Conservation (phyloP, 2,888 invertebrate species). For the Amblyjoppa fuscipennis region DNA sequence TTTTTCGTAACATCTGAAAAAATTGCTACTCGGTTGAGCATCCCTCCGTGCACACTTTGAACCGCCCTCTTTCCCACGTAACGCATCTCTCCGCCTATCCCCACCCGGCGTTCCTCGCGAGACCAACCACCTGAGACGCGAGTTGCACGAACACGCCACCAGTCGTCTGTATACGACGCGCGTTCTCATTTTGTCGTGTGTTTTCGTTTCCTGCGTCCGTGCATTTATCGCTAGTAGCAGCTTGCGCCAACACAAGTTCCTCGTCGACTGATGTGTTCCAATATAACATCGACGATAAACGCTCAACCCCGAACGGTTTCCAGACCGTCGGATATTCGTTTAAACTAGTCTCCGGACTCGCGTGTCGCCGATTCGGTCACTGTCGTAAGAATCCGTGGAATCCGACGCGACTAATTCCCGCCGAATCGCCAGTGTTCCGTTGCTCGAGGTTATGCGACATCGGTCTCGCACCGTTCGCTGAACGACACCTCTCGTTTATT, state of each 20-base stretch:
- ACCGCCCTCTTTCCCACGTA: background rate
- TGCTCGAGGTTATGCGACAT: slow-evolving; percentile 11
- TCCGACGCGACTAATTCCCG: background rate
- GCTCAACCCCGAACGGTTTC: background rate
- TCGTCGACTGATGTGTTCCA: background rate
- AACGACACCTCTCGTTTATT: background rate
- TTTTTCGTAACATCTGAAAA: too few relatives aligned
- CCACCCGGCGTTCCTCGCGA: background rate
- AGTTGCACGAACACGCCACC: slow-evolving; percentile 25
- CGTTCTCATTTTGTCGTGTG: slow-evolving; percentile 1
- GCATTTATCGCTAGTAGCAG: background rate
- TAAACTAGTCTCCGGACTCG: background rate
- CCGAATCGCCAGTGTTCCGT: slow-evolving; percentile 3
- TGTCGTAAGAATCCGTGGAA: background rate
- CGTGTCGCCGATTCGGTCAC: background rate
- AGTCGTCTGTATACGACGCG: slow-evolving; percentile 18
- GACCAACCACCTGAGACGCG: slow-evolving; percentile 2
- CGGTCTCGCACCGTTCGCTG: background rate
- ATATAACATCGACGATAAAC: background rate
- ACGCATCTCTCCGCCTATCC: background rate
- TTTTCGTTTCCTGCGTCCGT: slow-evolving; percentile 7
- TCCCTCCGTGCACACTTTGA: background rate
- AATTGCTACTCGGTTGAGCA: too few relatives aligned
- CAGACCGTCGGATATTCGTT: background rate
- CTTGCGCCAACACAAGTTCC: background rate